Evolutionary conservation across 2,113 vertebrate species (phyloP).

Genomic region (Thomomys bottae): DNA sequence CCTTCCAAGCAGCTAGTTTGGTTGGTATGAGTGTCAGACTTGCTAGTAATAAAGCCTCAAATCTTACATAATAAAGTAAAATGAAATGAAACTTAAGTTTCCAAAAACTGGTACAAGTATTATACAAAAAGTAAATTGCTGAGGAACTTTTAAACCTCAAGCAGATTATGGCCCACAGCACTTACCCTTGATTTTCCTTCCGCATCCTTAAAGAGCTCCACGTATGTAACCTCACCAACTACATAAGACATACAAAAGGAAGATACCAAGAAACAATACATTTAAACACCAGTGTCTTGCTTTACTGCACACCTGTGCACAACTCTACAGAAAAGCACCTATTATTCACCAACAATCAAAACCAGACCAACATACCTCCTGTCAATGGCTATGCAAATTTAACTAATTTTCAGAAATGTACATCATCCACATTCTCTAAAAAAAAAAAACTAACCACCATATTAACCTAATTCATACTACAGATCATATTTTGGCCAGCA

Average conservation of each 20-base stretch:
- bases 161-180: slow-evolving; percentile 97
- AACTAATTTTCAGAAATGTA: slow-evolving; percentile 94
- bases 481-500: slow-evolving; percentile 92
- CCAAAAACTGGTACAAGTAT: slow-evolving; percentile 93
- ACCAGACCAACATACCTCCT: slow-evolving; percentile 96
- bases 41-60: slow-evolving; percentile 90
- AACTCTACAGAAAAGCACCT: slow-evolving; percentile 97
- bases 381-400: slow-evolving; percentile 94
- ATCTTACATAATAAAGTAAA: slow-evolving; percentile 88
- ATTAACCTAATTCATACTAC: slow-evolving; percentile 94
- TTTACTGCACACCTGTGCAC: slow-evolving; percentile 95
- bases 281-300: slow-evolving; percentile 98
- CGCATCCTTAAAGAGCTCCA: slow-evolving; percentile 99
- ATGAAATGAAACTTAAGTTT: slow-evolving; percentile 94
- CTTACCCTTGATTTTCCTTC: slow-evolving; percentile 99
- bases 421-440: slow-evolving; percentile 95
- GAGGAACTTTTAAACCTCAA: slow-evolving; percentile 98
- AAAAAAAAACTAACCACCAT: slow-evolving; percentile 90
- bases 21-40: slow-evolving; percentile 86
- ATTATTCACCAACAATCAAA: slow-evolving; percentile 95
- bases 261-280: slow-evolving; percentile 99
- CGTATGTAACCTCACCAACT: slow-evolving; percentile 99
- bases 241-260: slow-evolving; percentile 99
- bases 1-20: slow-evolving; percentile 84
- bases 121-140: slow-evolving; percentile 95